These are phyloP conservation scores for Hassar affinis DNA, from an alignment of 2,113 vertebrate species.

Conservation along the genomic window DNA sequence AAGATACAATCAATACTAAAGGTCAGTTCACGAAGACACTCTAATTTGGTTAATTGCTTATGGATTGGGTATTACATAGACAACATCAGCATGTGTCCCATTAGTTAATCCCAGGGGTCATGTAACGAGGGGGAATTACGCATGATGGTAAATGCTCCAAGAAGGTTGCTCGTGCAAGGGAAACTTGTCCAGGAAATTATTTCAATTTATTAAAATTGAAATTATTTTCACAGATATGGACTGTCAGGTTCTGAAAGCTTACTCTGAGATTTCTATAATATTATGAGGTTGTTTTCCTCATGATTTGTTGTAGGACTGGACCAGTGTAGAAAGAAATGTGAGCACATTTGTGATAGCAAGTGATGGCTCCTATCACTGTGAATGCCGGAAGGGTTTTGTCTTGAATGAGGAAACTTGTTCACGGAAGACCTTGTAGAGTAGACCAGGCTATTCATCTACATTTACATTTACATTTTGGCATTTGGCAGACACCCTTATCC, in stretches of 20 bases:
- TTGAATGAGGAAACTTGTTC: slow-evolving; percentile 72
- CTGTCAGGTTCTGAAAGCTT: neutral
- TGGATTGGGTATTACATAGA: neutral
- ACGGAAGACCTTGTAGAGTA: slow-evolving; percentile 68
- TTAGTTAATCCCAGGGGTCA: neutral
- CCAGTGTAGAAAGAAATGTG: slow-evolving; percentile 65
- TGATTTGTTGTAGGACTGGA: slow-evolving; percentile 59
- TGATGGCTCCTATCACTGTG: slow-evolving; percentile 59
- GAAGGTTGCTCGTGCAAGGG: neutral
- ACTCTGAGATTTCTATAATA: neutral
- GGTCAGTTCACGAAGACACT: neutral
- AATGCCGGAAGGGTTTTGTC: slow-evolving; percentile 67
- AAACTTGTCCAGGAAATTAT: no score
- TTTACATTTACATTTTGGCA: no score
- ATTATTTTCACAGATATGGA: neutral
- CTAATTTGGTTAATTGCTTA: neutral
- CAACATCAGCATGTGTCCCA: neutral
- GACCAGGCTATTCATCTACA: slow-evolving; percentile 14
- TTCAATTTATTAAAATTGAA: neutral
- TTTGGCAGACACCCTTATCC: no score
- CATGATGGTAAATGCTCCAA: neutral
- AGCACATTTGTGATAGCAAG: slow-evolving; percentile 70
- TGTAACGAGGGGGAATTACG: neutral
- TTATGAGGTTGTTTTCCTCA: slow-evolving; percentile 7
- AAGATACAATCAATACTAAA: neutral